Evolutionary conservation across 2,797 vertebrate species (phyloP), one percentile per base, ranked within the genome.

Genomic region (Molothrus aeneus): DNA sequence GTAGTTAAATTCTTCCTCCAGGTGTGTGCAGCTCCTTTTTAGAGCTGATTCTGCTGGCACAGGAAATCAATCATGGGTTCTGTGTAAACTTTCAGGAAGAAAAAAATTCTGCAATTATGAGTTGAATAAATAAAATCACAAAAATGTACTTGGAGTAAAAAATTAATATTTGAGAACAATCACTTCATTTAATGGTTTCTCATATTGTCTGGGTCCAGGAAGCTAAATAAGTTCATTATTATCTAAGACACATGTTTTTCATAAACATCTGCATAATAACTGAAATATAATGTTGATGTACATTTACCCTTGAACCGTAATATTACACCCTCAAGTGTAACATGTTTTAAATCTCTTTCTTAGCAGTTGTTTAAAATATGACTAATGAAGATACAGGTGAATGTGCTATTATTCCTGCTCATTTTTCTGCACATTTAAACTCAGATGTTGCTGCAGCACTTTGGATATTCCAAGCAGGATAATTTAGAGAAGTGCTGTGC

Each of bases 321-420:
- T 56, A 18, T 65, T 28, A 9, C 24, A 34, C 4, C 25, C 5
- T 7, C 7, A 29, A 17, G 3, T 19, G 32, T 17, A 31, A n/a
- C 3, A 10, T 2, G 0, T 54, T 64, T 63, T 15, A 12, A 47
- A 42, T 43, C 4, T 36, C 2, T 42, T 34, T 53, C 6, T 59
- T 38, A 70, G 1, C 9, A n/a, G 4, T 36, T 50, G 15, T 32
- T 78, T 65, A 42, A 71, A 72, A 54, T n/a, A 69, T 25, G 4
- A 14, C 3, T 50, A 10, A 22, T 8, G 3, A 63, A 79, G 66
- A 28, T 61, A 18, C 2, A 36, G 15, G 2, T 0, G 34, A 71
- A 7, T 2, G 9, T 38, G 3, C 0, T 36, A 11, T 18, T 51
- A 31, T 17, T 72, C 20, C 43, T 81, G 9, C 2, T 15, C 14